Evolutionary conservation across 2,888 invertebrate genomes (phyloP).

Genomic region (Pasiphila rectangulata): DNA sequence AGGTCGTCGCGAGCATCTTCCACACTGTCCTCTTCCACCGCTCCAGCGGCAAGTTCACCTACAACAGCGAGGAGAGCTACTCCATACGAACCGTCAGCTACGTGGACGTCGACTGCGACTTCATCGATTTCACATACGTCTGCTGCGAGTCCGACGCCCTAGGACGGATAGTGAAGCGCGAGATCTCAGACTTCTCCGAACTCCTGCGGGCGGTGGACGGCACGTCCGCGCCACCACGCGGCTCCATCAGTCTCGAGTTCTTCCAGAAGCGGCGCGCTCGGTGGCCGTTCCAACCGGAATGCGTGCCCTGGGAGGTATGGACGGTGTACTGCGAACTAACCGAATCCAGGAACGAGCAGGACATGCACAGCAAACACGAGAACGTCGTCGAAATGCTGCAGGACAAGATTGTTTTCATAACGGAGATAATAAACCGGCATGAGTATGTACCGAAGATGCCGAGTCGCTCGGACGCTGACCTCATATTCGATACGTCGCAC

Average conservation of each 20-base stretch:
- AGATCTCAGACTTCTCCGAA: slow-evolving; percentile 89
- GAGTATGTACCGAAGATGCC: slow-evolving; percentile 99
- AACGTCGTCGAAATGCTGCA: slow-evolving; percentile 92
- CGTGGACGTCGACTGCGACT: slow-evolving; percentile 98
- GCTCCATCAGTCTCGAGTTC: slow-evolving; percentile 96
- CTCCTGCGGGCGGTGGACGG: slow-evolving; percentile 87
- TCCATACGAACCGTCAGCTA: slow-evolving; percentile 97
- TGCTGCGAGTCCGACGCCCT: slow-evolving; percentile 93
- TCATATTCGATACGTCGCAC: slow-evolving; percentile 96
- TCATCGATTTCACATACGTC: slow-evolving; percentile 98
- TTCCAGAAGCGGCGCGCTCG: slow-evolving; percentile 94
- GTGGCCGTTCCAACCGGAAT: slow-evolving; percentile 95
- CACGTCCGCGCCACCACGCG: slow-evolving; percentile 81
- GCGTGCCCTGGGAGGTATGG: slow-evolving; percentile 99
- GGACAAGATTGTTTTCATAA: slow-evolving; percentile 96
- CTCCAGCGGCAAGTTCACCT: slow-evolving; percentile 95
- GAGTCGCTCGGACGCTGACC: slow-evolving; percentile 93
- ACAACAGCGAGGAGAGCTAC: slow-evolving; percentile 96
- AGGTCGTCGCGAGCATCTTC: slow-evolving; percentile 94
- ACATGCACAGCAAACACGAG: slow-evolving; percentile 92
- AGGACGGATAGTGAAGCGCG: slow-evolving; percentile 86
- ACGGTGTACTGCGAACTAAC: slow-evolving; percentile 95
- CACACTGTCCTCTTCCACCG: slow-evolving; percentile 96
- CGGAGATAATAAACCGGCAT: slow-evolving; percentile 96
- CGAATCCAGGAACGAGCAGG: slow-evolving; percentile 91